Evolutionary conservation across 1,140 invertebrate species (phyloP).

Genomic region (Leptinotarsa texana): DNA sequence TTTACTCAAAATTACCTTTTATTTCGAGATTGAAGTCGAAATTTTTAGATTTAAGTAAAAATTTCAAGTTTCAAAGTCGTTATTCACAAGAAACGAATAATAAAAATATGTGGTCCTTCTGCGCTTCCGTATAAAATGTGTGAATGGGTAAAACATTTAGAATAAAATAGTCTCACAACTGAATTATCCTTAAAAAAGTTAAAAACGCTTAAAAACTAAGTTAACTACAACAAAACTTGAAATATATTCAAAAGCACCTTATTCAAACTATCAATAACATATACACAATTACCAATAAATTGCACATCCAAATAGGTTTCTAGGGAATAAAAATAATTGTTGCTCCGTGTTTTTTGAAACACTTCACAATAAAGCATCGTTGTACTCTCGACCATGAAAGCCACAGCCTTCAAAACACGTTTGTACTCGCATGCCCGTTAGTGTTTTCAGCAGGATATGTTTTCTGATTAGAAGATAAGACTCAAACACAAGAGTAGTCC

Average conservation of each 20-base stretch:
- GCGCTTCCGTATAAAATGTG: too few relatives aligned
- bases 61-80: not conserved
- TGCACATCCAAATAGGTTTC: not conserved
- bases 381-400: not conserved
- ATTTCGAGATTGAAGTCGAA: not conserved
- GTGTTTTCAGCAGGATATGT: not conserved
- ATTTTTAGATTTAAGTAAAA: not conserved
- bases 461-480: not conserved
- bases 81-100: not conserved
- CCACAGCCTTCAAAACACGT: not conserved
- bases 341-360: not conserved
- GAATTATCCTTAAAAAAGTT: not conserved
- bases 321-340: not conserved
- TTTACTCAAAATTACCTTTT: too few relatives aligned
- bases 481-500: not conserved
- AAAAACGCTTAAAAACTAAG: not conserved
- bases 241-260: conserved; percentile 19
- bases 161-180: not conserved
- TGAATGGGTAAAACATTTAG: not conserved
- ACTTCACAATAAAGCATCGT: not conserved
- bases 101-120: too few relatives aligned
- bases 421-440: not conserved
- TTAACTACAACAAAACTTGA: not conserved
- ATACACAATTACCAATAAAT: conserved; percentile 12
- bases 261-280: conserved; percentile 12